Evolutionary conservation across 2,888 invertebrate genomes (phyloP), one percentile per base, ranked within the genome.

Genomic region (Xylota sylvarum): DNA sequence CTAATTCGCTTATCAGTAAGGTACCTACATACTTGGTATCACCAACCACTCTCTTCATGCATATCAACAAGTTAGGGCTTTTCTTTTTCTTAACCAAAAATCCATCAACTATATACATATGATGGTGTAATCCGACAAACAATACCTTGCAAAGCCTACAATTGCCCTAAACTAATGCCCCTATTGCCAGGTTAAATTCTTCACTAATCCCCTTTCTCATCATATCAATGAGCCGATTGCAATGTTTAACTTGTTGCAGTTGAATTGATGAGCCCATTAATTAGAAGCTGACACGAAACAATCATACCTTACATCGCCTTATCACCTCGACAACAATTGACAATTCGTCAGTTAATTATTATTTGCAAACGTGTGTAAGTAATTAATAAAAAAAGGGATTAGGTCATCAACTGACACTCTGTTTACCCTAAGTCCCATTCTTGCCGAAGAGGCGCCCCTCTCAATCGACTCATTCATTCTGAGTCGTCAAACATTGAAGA

Each of bases 301-400:
- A 80, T 80, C 80, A 69, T 30, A 32, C 23, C 12, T 32, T 32
- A 7, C 43, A 67, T 46, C 69, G 48, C 9, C 56, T 76, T 74
- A 69, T 69, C 79, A 62, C 10, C 14, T 5, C 10, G 35, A 37
- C 69, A 77, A 50, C 50, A 69, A 84, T 79, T 79, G 83, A 79
- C 83, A 84, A 56, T 62, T 69, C 69, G 19, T 69, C 79, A 48
- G 37, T n/a, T 76, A 55, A 64, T 58, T 48, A 69, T 64, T 77
- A 65, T 52, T 77, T 65, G 50, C 65, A 43, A 78, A 58, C 82
- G 40, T 9, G 12, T 43, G 58, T 43, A 23, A 73, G 56, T 65
- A 73, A 79, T 84, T 73, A 79, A 79, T 79, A 74, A 79, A 67
- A 55, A 37, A 14, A 35, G 62, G 62, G 73, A 79, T 84, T 79